Evolutionary conservation across 2,113 vertebrate genomes (phyloP).

Genomic region (Phycodurus eques): DNA sequence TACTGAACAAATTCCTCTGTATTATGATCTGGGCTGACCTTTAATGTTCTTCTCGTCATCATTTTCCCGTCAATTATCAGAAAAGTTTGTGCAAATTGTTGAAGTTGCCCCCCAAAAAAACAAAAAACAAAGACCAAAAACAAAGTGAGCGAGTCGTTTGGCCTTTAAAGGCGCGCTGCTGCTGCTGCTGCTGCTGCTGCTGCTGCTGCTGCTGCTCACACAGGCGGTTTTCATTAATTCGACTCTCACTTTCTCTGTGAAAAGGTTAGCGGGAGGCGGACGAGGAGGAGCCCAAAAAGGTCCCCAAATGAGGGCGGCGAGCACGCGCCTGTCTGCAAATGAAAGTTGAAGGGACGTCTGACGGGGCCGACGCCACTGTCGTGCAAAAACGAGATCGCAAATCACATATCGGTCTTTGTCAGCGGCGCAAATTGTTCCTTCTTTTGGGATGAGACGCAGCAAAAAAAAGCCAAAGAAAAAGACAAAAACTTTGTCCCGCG

Average conservation of each 20-base stretch:
- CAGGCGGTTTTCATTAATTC: constrained; percentile 58
- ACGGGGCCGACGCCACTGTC: not conserved
- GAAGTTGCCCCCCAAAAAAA: too few relatives aligned
- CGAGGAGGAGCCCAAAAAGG: not conserved
- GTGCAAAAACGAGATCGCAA: too few relatives aligned
- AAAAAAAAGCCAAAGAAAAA: too few relatives aligned
- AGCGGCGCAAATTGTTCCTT: too few relatives aligned
- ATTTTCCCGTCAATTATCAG: constrained; percentile 13
- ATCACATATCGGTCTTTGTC: too few relatives aligned
- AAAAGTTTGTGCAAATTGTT: too few relatives aligned
- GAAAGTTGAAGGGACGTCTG: constrained; percentile 43
- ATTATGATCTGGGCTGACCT: not conserved
- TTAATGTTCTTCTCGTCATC: constrained; percentile 12
- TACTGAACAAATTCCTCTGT: not conserved
- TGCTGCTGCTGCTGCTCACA: constrained; percentile 16
- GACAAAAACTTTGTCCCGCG: too few relatives aligned
- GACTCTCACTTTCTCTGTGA: constrained; percentile 55
- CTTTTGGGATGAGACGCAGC: too few relatives aligned
- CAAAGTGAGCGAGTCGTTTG: constrained; percentile 52
- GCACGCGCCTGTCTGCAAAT: constrained; percentile 22
- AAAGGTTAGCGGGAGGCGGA: constrained; percentile 53
- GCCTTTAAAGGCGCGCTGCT: constrained; percentile 53
- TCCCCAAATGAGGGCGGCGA: constrained; percentile 19
- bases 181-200: constrained; percentile 33
- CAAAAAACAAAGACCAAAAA: not conserved